Conservation (phyloP, 2,797 vertebrate genomes). For the Urocyon cinereoargenteus region DNA sequence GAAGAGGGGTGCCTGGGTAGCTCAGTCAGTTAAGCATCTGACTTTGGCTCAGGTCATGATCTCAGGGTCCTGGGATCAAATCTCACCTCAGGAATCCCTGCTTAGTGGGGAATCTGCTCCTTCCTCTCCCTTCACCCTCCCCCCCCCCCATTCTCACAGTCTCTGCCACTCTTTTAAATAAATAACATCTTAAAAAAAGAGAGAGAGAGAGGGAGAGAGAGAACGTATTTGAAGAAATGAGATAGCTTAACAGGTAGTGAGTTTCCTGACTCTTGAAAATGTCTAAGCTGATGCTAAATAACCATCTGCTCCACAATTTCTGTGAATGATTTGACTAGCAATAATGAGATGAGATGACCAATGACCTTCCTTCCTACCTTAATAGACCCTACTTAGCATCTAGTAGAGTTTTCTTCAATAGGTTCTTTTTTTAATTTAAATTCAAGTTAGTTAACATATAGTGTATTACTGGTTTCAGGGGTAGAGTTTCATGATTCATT, state of each 20-base stretch:
- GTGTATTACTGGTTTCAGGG: not conserved
- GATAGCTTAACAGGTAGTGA: not conserved
- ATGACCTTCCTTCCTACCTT: not conserved
- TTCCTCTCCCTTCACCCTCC: too few species aligned
- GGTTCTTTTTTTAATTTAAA: not conserved
- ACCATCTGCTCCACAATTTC: not conserved
- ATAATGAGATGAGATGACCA: not conserved
- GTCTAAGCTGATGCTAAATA: not conserved
- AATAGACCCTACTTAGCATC: not conserved
- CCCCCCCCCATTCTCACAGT: too few species aligned
- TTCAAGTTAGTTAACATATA: not conserved
- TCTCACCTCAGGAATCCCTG: too few species aligned
- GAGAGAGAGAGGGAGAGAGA: not conserved
- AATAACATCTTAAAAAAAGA: too few species aligned
- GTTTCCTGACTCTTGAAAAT: not conserved
- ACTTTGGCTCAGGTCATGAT: too few species aligned
- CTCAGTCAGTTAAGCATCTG: too few species aligned
- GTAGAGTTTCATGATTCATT: not conserved
- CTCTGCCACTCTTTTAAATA: too few species aligned
- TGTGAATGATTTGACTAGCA: constrained; percentile 41
- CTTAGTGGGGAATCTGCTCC: too few species aligned
- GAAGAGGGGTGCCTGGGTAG: too few species aligned
- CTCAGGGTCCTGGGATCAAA: too few species aligned
- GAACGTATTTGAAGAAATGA: constrained; percentile 6
- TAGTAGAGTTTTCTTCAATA: not conserved